Conservation (phyloP, 1,140 invertebrate species). For the Babylonia areolata region DNA sequence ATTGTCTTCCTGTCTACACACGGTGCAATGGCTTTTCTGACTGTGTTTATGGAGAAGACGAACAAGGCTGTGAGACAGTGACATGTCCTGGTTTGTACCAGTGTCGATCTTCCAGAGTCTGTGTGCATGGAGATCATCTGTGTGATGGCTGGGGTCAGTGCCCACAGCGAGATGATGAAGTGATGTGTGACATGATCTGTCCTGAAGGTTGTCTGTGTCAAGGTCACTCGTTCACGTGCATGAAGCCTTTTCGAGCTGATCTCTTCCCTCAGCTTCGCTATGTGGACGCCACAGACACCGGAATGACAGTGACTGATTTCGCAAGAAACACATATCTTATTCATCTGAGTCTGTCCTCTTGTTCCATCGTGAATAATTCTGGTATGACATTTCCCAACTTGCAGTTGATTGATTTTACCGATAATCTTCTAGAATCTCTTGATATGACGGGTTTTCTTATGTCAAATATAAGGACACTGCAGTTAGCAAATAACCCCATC, state of each 20-base stretch:
- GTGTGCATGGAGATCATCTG: constrained; percentile 26
- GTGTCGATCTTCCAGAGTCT: neutral
- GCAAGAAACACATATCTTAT: neutral
- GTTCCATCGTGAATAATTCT: too few relatives aligned
- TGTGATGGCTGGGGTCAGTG: neutral
- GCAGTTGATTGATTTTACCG: too few relatives aligned
- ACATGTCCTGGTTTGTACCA: neutral
- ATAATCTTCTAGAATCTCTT: too few relatives aligned
- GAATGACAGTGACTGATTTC: neutral
- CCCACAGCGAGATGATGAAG: neutral
- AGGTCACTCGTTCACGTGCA: neutral
- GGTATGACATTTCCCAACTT: too few relatives aligned
- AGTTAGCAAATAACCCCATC: too few relatives aligned
- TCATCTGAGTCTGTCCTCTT: neutral
- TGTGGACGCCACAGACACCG: neutral
- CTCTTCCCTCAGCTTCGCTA: neutral
- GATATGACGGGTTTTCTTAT: too few relatives aligned
- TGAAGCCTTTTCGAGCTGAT: neutral
- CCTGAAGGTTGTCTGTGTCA: neutral
- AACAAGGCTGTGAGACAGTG: neutral
- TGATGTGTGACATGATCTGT: neutral
- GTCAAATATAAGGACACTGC: too few relatives aligned
- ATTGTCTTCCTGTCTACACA: neutral
- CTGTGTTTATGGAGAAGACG: neutral
- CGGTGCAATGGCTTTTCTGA: neutral